A percentile compares a stretch with the other conserved stretches of the same genome.
Conservation (phyloP, 2,113 vertebrate species). For the Aleadryas rufinucha region DNA sequence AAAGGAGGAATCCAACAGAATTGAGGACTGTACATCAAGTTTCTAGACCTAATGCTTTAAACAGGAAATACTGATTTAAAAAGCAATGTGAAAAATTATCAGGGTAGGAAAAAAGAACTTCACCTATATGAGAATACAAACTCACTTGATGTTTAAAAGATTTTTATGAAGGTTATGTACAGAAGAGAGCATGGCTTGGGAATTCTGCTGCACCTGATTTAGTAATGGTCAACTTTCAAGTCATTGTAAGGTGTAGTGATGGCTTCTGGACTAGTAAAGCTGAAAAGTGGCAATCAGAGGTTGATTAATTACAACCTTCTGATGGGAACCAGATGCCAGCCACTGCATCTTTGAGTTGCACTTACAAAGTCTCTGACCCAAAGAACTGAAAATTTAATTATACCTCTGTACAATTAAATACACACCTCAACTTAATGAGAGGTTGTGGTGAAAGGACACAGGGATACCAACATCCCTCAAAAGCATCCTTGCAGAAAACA, state of each 20-base stretch:
- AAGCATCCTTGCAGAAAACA: neutral
- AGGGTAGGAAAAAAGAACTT: neutral
- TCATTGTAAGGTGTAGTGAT: neutral
- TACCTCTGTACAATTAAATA: neutral
- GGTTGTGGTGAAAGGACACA: neutral
- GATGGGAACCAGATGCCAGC: neutral
- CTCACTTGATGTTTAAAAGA: neutral
- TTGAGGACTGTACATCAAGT: neutral
- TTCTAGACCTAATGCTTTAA: neutral
- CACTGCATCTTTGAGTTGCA: neutral
- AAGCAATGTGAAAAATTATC: neutral
- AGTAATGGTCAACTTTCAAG: neutral
- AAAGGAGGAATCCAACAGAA: neutral
- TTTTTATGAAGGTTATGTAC: neutral
- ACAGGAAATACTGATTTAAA: neutral
- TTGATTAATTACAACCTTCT: neutral
- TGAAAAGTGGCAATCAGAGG: neutral
- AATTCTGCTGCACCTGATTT: neutral
- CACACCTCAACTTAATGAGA: neutral
- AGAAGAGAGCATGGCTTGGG: neutral
- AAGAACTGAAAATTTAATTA: neutral
- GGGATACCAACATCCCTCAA: neutral
- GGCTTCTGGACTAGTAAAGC: neutral
- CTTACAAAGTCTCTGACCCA: neutral
- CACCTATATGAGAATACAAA: neutral